Evolutionary conservation across 2,797 vertebrate species (phyloP).

Genomic region (Ceryle rudis): DNA sequence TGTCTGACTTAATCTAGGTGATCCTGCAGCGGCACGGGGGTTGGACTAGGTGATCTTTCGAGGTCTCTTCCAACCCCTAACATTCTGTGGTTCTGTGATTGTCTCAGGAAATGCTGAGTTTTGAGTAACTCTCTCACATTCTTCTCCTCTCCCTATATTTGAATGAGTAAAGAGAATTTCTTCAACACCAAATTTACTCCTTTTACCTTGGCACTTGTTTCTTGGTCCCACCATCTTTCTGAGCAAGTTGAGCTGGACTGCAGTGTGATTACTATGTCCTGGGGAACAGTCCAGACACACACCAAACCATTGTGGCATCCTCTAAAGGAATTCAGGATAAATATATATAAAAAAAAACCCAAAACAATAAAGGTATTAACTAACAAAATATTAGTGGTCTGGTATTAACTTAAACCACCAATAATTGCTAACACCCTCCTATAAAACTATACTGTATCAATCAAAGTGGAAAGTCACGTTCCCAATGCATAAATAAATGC

Average conservation of each 20-base stretch:
- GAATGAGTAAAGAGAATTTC: not conserved
- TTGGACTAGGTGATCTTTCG: no score
- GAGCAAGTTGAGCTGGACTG: constrained; percentile 78
- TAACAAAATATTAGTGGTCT: not conserved
- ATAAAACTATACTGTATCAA: not conserved
- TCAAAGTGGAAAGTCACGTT: not conserved
- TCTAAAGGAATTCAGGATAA: constrained; percentile 72
- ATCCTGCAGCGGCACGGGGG: no score
- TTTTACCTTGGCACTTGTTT: constrained; percentile 82
- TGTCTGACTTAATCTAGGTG: no score
- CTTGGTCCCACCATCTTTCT: constrained; percentile 91
- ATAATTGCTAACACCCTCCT: not conserved
- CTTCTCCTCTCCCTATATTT: not conserved
- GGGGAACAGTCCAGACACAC: constrained; percentile 93
- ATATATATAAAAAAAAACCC: not conserved
- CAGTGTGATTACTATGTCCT: constrained; percentile 78
- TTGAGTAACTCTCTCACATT: not conserved
- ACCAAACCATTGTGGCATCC: constrained; percentile 96
- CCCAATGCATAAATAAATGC: not conserved
- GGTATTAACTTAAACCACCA: not conserved
- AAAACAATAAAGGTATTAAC: not conserved
- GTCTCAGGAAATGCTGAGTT: not conserved
- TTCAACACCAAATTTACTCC: not conserved
- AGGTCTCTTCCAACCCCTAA: no score
- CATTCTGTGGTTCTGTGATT: not conserved